Conservation (phyloP, 2,113 vertebrate genomes). For the Caretta caretta region DNA sequence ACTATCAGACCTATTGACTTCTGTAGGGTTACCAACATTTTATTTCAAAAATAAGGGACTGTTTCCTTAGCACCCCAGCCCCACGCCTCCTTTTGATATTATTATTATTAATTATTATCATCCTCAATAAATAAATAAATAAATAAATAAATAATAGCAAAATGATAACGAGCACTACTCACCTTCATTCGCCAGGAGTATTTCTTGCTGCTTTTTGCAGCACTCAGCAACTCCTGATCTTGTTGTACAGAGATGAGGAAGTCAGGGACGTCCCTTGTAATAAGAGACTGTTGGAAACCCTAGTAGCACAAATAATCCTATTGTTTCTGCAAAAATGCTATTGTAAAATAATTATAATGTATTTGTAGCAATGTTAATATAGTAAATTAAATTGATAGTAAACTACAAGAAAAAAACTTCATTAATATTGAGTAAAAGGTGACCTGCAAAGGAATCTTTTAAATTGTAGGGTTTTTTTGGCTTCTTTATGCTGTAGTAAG, state of each 20-base stretch:
- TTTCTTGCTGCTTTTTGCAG: neutral
- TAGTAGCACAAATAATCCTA: neutral
- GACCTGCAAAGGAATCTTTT: neutral
- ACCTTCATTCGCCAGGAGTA: neutral
- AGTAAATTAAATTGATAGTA: neutral
- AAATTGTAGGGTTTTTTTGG: neutral
- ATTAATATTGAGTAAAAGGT: neutral
- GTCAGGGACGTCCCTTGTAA: too few relatives aligned
- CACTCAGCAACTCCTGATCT: neutral
- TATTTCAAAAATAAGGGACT: neutral
- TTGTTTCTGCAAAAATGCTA: neutral
- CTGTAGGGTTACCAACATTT: neutral
- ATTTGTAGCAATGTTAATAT: neutral
- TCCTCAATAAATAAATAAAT: too few relatives aligned
- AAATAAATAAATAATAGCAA: too few relatives aligned
- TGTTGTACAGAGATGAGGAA: neutral
- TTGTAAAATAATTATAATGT: neutral
- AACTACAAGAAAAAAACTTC: neutral
- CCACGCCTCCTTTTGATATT: neutral
- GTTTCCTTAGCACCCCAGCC: neutral
- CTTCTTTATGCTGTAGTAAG: conserved; percentile 1
- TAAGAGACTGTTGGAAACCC: too few relatives aligned
- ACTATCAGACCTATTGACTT: neutral
- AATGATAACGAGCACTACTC: neutral
- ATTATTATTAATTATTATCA: too few relatives aligned